Base-by-base conservation (phyloP, 1,140 invertebrate genomes). In the Tachypleus tridentatus region DNA sequence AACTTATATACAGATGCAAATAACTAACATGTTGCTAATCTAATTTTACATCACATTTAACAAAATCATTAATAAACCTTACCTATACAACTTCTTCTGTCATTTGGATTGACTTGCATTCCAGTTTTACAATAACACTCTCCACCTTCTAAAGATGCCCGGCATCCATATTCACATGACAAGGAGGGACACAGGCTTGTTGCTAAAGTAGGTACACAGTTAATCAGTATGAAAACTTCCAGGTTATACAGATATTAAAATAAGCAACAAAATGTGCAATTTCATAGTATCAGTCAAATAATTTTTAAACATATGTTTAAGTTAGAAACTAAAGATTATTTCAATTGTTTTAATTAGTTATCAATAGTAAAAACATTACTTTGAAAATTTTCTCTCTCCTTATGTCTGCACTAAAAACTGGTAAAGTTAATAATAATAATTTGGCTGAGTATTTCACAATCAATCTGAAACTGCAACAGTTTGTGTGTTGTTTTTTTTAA, bases 141-240 rank as follows among this genome's bases (percentile, higher is more conserved):
- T 54, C 95, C 95, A 57, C 95, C 94, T 4, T 82, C 86, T 1
- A 91, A 83, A 1, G 93, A 96, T 7, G 91, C 84, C 69, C 88
- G 86, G 77, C 96, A 99, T 69, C 86, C 88, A 77, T 93, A 86
- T 73, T 92, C 87, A 77, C 96, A 98, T 57, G 85, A 85, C 50
- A 97, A 77, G 1, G 83, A 82, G 0, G 83, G 82, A 76, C 93
- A 96, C 52, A 86, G 83, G 52, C 81, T 82, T 4, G 82, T 86
- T 4, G 89, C 90, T 93, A 76, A 6, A 74, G 54, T n/a, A n/a
- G n/a, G n/a, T 29, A 29, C 29, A 29, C 29, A 29, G 29, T 29
- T 29, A 29, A 29, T 29, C 29, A 29, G 29, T 29, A 29, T 29
- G 0, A 29, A 29, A 29, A 29, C 29, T 29, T 29, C 29, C 29